Evolutionary conservation across 2,113 vertebrate species (phyloP), one percentile per base, ranked within the genome.

Genomic region (Nymphicus hollandicus): DNA sequence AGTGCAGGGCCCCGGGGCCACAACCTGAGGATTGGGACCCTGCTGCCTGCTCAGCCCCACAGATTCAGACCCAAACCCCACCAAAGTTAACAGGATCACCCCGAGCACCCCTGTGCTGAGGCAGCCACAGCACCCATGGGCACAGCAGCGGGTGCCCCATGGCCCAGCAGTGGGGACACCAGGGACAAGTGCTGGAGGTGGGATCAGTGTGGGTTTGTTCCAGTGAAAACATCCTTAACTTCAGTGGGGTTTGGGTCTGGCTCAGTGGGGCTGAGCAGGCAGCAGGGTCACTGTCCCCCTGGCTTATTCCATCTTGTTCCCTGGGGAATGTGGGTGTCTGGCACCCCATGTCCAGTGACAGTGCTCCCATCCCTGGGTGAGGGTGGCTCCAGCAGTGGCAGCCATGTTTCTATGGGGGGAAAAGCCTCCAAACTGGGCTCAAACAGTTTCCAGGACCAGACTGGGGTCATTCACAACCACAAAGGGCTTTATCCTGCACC

Each of bases 381-480:
- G 13, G 22, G 11, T 1, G 0, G 72, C 27, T 63, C 46, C 37
- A 39, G 72, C 63, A 20, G 47, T 1, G 5, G n/a, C 33, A 44
- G n/a, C n/a, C 37, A 43, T 1, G 0, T 35, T 41, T 52, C 35
- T 23, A 1, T 3, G 5, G 13, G 46, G 14, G 64, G 13, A 25
- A 89, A 60, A 69, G 5, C 20, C 18, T 27, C 49, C 65, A 70
- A 11, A 55, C 9, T 31, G 39, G 39, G 33, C 50, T 80, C 43
- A 56, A 7, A 35, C n/a, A 13, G 39, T 29, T 84, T 43, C 47
- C n/a, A 49, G 28, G 39, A 55, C 28, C 29, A 56, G 29, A 39
- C 58, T 3, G 27, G 44, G 15, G 19, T 25, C 18, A 25, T 8
- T 55, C 25, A 13, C 17, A 20, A 37, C 49, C 46, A 44, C 12